These are phyloP conservation scores for Atta texana DNA, from an alignment of 1,140 invertebrate genomes.

Conservation along the genomic window DNA sequence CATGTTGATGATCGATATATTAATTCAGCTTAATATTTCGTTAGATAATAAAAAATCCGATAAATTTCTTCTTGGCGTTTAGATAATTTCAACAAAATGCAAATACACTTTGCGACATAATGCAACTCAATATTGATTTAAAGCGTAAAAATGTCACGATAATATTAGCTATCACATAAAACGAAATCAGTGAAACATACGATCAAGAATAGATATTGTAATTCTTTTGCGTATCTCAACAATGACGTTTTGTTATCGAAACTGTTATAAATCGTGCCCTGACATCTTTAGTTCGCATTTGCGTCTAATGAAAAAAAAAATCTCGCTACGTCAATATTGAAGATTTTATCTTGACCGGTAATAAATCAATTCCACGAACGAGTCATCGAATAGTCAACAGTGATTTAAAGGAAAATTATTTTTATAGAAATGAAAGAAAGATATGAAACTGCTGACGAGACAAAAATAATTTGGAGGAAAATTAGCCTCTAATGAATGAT, in stretches of 20 bases:
- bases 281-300: conserved; percentile 41
- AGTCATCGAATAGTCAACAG: conserved; percentile 60
- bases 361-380: conserved; percentile 68
- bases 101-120: background rate
- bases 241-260: conserved; percentile 73
- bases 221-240: conserved; percentile 34
- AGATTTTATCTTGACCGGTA: conserved; percentile 62
- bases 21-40: conserved; percentile 26
- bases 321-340: conserved; percentile 55
- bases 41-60: background rate
- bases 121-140: conserved; percentile 6
- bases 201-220: conserved; percentile 51
- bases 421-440: background rate
- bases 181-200: conserved; percentile 30
- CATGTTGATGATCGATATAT: conserved; percentile 28
- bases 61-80: conserved; percentile 1
- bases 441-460: background rate
- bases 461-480: background rate
- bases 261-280: conserved; percentile 71
- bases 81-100: background rate
- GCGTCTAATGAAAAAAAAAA: conserved; percentile 6
- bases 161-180: background rate
- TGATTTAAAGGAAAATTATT: conserved; percentile 25
- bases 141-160: background rate
- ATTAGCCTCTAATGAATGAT: background rate